Evolutionary conservation across 2,888 invertebrate species (phyloP).

Genomic region (Metellina segmentata): DNA sequence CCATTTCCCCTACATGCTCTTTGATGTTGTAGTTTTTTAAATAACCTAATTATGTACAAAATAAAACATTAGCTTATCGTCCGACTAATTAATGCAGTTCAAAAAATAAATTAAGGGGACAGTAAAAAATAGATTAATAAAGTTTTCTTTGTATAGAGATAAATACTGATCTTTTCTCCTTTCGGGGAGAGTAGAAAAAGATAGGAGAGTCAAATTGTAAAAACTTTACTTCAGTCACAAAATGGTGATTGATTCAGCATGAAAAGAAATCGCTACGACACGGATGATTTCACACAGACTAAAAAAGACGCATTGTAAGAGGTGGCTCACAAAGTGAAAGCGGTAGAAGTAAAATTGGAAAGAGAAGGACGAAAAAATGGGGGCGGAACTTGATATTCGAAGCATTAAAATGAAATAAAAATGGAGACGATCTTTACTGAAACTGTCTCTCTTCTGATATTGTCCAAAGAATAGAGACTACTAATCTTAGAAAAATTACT

Average conservation of each 20-base stretch:
- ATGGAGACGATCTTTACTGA: not conserved
- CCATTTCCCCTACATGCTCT: not conserved
- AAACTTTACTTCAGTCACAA: conserved; percentile 21
- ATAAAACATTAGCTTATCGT: not conserved
- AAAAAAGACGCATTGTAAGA: not conserved
- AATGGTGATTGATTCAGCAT: conserved; percentile 10
- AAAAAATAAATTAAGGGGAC: not conserved
- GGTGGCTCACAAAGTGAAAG: not conserved
- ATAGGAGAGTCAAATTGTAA: conserved; percentile 20
- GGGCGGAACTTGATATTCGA: not conserved
- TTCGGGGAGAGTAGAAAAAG: not conserved
- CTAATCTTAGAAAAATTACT: not conserved
- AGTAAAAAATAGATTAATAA: not conserved
- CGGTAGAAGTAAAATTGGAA: not conserved
- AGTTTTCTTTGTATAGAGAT: not conserved
- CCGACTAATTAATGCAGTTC: not conserved
- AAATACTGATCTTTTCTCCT: not conserved
- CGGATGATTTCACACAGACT: conserved; percentile 26
- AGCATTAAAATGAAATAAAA: not conserved
- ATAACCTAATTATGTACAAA: not conserved
- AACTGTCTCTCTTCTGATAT: not conserved
- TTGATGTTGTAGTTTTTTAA: not conserved
- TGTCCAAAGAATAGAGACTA: not conserved
- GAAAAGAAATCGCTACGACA: conserved; percentile 1
- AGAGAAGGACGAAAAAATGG: not conserved